Conservation (phyloP, 2,113 vertebrate species). For the Erinaceus europaeus region DNA sequence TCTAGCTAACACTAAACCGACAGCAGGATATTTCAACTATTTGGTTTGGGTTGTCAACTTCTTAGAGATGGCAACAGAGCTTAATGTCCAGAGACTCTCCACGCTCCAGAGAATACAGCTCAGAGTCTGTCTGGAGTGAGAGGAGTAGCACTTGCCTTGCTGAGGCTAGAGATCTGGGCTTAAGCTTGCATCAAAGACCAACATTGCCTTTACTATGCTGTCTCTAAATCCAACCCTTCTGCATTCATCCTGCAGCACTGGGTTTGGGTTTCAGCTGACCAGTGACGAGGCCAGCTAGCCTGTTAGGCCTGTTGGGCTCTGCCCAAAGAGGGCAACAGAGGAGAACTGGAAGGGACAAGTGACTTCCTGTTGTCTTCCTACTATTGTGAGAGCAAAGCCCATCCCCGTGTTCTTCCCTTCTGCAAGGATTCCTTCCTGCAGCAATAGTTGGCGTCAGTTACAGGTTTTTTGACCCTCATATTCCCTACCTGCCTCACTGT, state of each 20-base stretch:
- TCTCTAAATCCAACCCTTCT: not conserved
- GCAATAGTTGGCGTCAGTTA: not conserved
- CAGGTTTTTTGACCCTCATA: not conserved
- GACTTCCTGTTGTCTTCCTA: not conserved
- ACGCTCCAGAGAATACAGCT: not conserved
- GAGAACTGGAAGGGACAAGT: not conserved
- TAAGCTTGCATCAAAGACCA: not conserved
- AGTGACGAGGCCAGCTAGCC: not conserved
- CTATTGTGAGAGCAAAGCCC: not conserved
- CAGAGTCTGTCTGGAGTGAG: no score
- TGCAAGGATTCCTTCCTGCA: not conserved
- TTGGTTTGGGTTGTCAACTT: not conserved
- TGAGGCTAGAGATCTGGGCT: not conserved
- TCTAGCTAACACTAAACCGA: not conserved
- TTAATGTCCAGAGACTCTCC: not conserved
- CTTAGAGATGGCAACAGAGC: not conserved
- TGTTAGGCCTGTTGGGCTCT: slow-evolving; percentile 11
- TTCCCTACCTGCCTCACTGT: not conserved
- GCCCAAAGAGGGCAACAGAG: slow-evolving; percentile 37
- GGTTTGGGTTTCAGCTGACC: not conserved
- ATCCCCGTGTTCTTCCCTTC: not conserved
- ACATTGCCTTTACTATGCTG: not conserved
- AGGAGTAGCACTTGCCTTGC: not conserved
- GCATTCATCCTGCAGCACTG: not conserved
- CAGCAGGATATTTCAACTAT: not conserved